Percentiles rank a stretch among this genome's conserved stretches.
phyloP scores from a whole-genome alignment of 2,888 invertebrate genomes.

The Rhagophthalmus giganteus region DNA sequence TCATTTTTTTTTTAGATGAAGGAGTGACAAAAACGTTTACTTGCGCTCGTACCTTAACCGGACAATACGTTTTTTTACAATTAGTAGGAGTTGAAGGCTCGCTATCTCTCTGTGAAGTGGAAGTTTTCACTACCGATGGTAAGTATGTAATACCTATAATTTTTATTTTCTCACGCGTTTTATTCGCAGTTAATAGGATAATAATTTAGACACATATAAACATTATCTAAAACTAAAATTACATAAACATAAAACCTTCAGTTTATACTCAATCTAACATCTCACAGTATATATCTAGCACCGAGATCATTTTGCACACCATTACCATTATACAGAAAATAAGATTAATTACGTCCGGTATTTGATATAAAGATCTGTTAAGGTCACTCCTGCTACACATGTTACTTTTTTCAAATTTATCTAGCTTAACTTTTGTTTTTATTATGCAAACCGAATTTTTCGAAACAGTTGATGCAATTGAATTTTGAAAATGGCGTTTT shows the following conservation, averaged over 20 bases:
- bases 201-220: constrained; percentile 3
- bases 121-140: constrained; percentile 91
- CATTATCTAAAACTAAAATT: constrained; percentile 5
- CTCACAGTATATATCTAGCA: constrained; percentile 1
- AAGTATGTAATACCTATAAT: too few relatives aligned
- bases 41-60: constrained; percentile 81
- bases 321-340: constrained; percentile 8
- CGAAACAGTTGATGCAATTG: too few relatives aligned
- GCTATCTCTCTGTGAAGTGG: constrained; percentile 86
- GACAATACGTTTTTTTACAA: constrained; percentile 87
- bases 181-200: too few relatives aligned
- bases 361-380: constrained; percentile 3
- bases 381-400: neutral
- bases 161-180: too few relatives aligned
- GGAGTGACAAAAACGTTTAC: constrained; percentile 89
- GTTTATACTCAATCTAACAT: constrained; percentile 5
- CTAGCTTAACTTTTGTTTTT: too few relatives aligned
- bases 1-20: constrained; percentile 66
- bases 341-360: constrained; percentile 10
- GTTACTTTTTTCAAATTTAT: neutral
- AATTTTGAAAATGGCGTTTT: constrained; percentile 26
- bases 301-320: constrained; percentile 7
- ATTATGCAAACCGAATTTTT: too few relatives aligned
- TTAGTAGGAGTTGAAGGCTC: constrained; percentile 90
- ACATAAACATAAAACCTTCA: constrained; percentile 7